phyloP scores from a whole-genome alignment of 1,140 invertebrate species.

The Drosophila watanabei region DNA sequence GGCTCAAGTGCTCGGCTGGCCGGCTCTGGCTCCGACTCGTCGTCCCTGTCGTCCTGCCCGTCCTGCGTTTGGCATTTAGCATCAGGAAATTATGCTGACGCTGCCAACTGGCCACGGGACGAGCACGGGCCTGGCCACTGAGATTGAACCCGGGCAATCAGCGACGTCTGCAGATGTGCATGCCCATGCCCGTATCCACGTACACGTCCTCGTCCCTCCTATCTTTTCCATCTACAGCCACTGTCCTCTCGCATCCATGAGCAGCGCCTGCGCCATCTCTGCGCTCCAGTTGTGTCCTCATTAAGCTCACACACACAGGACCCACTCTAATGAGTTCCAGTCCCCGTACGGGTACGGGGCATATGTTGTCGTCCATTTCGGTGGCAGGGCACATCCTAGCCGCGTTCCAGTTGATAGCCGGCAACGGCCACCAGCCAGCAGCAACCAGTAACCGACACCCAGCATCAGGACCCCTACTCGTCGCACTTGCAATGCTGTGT shows the following conservation, averaged over 20 bases:
- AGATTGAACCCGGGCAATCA: slow-evolving; percentile 69
- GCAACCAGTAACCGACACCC: slow-evolving; percentile 8
- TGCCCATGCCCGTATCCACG: slow-evolving; percentile 56
- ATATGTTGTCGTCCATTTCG: slow-evolving; percentile 71
- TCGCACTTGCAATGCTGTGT: slow-evolving; percentile 53
- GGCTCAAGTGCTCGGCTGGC: slow-evolving; percentile 75
- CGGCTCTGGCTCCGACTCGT: slow-evolving; percentile 35
- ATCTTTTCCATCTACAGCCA: slow-evolving; percentile 44
- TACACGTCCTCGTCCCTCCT: slow-evolving; percentile 51
- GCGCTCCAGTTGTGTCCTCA: slow-evolving; percentile 60
- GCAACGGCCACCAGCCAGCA: slow-evolving; percentile 16
- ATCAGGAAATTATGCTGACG: slow-evolving; percentile 85
- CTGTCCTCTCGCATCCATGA: slow-evolving; percentile 19
- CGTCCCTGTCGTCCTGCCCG: slow-evolving; percentile 38
- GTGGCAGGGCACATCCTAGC: slow-evolving; percentile 51
- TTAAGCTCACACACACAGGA: slow-evolving; percentile 59
- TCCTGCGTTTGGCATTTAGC: slow-evolving; percentile 82
- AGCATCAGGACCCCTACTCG: slow-evolving; percentile 23
- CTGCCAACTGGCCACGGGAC: slow-evolving; percentile 70
- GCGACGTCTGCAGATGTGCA: slow-evolving; percentile 79
- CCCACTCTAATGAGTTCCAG: slow-evolving; percentile 76
- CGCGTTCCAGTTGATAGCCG: slow-evolving; percentile 62
- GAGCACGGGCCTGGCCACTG: slow-evolving; percentile 39
- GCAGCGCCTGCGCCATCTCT: slow-evolving; percentile 66
- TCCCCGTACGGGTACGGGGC: slow-evolving; percentile 53